Conservation (phyloP, 2,113 vertebrate genomes). For the Marcusenius ussheri region DNA sequence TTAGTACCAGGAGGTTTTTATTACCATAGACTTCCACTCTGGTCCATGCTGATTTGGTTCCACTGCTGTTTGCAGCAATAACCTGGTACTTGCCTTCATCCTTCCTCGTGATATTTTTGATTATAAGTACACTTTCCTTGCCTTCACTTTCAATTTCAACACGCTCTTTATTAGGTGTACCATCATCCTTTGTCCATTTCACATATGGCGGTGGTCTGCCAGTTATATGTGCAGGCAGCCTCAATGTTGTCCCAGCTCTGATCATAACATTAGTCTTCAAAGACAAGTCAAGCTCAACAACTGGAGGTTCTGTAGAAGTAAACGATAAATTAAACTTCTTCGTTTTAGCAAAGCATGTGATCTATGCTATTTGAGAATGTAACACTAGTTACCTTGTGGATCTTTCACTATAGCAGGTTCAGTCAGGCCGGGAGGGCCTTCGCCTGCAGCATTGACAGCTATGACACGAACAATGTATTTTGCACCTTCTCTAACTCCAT, state of each 20-base stretch:
- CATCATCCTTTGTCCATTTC: slow-evolving; percentile 77
- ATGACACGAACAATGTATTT: slow-evolving; percentile 87
- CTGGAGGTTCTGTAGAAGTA: slow-evolving; percentile 69
- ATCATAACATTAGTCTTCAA: slow-evolving; percentile 75
- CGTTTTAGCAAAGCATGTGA: not conserved
- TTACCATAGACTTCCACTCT: slow-evolving; percentile 90
- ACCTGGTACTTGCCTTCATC: slow-evolving; percentile 87
- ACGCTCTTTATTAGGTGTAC: slow-evolving; percentile 75
- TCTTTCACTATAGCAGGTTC: slow-evolving; percentile 78
- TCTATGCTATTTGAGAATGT: not conserved
- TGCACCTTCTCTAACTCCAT: slow-evolving; percentile 85
- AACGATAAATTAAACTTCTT: slow-evolving; percentile 23
- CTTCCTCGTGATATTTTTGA: slow-evolving; percentile 74
- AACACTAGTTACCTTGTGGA: slow-evolving; percentile 73
- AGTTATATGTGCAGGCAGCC: slow-evolving; percentile 77
- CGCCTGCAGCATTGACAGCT: slow-evolving; percentile 82
- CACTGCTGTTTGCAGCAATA: slow-evolving; percentile 83
- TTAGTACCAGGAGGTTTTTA: slow-evolving; percentile 21
- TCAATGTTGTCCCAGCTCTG: slow-evolving; percentile 81
- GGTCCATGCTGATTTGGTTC: slow-evolving; percentile 72
- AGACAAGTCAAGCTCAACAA: slow-evolving; percentile 79
- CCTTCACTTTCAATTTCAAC: slow-evolving; percentile 76
- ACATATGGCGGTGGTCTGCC: slow-evolving; percentile 81
- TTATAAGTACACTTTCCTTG: slow-evolving; percentile 69
- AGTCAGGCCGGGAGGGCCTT: slow-evolving; percentile 88